These are phyloP conservation scores for Diachrysia chrysitis DNA, from an alignment of 2,888 invertebrate genomes.

Conservation along the genomic window DNA sequence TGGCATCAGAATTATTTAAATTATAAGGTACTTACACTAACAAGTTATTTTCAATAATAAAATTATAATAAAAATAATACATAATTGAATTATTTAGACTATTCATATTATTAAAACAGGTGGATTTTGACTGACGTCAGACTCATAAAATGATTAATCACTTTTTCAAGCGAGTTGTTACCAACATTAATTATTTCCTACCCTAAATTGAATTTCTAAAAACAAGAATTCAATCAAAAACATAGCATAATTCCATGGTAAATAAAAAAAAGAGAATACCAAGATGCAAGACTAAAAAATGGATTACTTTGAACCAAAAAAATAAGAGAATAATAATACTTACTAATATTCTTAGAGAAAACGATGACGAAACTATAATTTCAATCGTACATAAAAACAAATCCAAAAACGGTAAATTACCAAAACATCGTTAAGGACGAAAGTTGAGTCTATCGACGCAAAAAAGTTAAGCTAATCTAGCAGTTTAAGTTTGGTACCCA, in stretches of 20 bases:
- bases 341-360: background rate
- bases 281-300: no score
- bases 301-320: no score
- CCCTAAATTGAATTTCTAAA: no score
- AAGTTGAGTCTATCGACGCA: background rate
- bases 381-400: background rate
- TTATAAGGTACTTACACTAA: background rate
- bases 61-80: background rate
- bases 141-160: no score
- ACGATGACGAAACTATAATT: background rate
- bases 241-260: no score
- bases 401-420: background rate
- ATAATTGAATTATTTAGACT: background rate
- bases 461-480: slow-evolving; percentile 26
- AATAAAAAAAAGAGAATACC: no score
- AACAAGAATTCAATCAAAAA: no score
- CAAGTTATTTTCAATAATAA: background rate
- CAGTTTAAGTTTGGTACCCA: slow-evolving; percentile 15
- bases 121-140: no score
- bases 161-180: no score
- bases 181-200: no score
- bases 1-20: slow-evolving; percentile 3
- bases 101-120: no score
- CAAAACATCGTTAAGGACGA: slow-evolving; percentile 3
- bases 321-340: no score